These are phyloP conservation scores for Sigmodon hispidus DNA, from an alignment of 2,113 vertebrate genomes.

Conservation along the genomic window DNA sequence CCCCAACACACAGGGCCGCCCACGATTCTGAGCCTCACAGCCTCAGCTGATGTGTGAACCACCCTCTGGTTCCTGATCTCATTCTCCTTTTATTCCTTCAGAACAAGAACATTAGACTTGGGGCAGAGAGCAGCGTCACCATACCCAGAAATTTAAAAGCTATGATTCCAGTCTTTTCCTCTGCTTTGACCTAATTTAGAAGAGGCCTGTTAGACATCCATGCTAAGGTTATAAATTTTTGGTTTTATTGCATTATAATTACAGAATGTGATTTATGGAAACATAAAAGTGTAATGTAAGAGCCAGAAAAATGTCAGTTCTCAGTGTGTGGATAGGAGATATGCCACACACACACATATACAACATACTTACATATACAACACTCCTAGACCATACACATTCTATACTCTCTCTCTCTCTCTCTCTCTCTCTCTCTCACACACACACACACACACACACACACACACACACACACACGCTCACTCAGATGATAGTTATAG, in stretches of 20 bases:
- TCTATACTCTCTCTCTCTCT: neutral
- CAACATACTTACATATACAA: neutral
- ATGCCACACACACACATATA: neutral
- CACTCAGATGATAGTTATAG: neutral
- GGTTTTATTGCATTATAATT: neutral
- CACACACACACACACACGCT: too few species aligned
- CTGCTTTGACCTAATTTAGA: constrained; percentile 59
- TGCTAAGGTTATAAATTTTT: neutral
- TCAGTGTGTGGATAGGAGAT: neutral
- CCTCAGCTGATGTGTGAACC: neutral
- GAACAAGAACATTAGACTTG: neutral
- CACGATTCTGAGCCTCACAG: rapidly evolving
- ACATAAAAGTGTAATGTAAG: neutral
- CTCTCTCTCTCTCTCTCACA: too few species aligned
- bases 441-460: too few species aligned
- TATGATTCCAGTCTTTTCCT: constrained; percentile 48
- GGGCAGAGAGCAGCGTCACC: neutral
- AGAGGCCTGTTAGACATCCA: neutral
- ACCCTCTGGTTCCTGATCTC: neutral
- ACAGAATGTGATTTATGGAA: neutral
- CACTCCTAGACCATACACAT: neutral
- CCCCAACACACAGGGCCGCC: rapidly evolving
- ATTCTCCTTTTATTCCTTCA: neutral
- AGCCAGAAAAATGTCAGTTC: neutral
- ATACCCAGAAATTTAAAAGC: neutral